Evolutionary conservation across 2,797 vertebrate genomes (phyloP).

Genomic region (Spea hammondii): DNA sequence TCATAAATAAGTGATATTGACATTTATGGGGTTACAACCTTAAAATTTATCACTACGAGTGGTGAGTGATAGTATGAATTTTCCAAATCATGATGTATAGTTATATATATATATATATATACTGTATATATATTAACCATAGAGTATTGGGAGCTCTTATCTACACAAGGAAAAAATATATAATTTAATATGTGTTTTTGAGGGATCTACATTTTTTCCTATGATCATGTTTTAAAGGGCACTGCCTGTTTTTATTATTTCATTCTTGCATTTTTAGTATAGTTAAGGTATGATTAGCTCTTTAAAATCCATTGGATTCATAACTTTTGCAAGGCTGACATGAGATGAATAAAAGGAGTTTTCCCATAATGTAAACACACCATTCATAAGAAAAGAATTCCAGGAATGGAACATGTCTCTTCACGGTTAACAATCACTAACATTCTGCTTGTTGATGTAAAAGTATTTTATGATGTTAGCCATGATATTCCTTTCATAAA

Average conservation of each 20-base stretch:
- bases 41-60: too few species aligned
- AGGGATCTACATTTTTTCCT: too few species aligned
- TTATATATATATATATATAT: too few species aligned
- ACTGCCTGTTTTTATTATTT: not conserved
- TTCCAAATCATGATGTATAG: too few species aligned
- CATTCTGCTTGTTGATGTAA: conserved; percentile 36
- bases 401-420: conserved; percentile 46
- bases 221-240: not conserved
- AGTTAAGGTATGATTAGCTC: not conserved
- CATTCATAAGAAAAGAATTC: conserved; percentile 36
- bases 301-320: conserved; percentile 18
- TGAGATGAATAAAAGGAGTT: conserved; percentile 18
- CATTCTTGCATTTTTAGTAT: not conserved
- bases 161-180: too few species aligned
- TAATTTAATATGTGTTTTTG: too few species aligned
- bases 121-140: too few species aligned
- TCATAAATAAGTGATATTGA: too few species aligned
- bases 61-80: too few species aligned
- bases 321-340: conserved; percentile 22
- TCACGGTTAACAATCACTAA: conserved; percentile 37
- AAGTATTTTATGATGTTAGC: conserved; percentile 35
- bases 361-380: conserved; percentile 42
- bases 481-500: conserved; percentile 32
- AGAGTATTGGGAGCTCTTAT: too few species aligned
- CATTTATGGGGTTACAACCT: too few species aligned